Evolutionary conservation across 2,797 vertebrate species (phyloP).

Genomic region (Micromesistius poutassou): DNA sequence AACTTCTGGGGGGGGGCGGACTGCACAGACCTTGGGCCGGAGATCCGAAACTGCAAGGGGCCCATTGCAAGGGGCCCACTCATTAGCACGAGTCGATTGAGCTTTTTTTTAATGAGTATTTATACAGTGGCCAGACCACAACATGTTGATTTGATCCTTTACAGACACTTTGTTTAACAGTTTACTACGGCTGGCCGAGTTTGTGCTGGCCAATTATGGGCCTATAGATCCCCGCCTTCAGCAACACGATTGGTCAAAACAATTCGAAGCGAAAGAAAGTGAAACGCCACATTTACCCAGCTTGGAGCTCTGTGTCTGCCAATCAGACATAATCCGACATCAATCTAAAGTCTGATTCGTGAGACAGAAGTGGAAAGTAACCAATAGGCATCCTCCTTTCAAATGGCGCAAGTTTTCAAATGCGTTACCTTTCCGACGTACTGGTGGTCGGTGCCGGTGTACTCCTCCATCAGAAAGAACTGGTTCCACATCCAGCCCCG

Average conservation of each 20-base stretch:
- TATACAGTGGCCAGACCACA: neutral
- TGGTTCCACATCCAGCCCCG: constrained; percentile 99
- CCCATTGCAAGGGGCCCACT: too few relatives aligned
- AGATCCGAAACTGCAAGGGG: too few relatives aligned
- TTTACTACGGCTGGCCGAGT: too few relatives aligned
- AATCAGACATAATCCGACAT: neutral
- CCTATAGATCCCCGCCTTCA: too few relatives aligned
- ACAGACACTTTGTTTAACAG: too few relatives aligned
- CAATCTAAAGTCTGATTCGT: too few relatives aligned
- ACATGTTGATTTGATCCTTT: neutral
- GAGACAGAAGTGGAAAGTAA: too few relatives aligned
- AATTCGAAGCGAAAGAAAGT: neutral
- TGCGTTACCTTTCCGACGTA: constrained; percentile 95
- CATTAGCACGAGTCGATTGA: too few relatives aligned
- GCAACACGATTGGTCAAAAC: neutral
- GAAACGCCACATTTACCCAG: neutral
- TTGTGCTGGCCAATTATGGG: too few relatives aligned
- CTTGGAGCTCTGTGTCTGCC: neutral
- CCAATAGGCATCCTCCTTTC: neutral
- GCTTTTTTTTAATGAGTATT: too few relatives aligned
- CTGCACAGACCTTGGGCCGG: too few relatives aligned
- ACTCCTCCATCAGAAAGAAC: constrained; percentile 97
- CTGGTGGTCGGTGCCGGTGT: constrained; percentile 92
- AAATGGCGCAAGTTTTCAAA: constrained; percentile 5
- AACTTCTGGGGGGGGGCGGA: too few relatives aligned